Evolutionary conservation across 1,140 invertebrate genomes (phyloP).

Genomic region (Drosophila seguyi): DNA sequence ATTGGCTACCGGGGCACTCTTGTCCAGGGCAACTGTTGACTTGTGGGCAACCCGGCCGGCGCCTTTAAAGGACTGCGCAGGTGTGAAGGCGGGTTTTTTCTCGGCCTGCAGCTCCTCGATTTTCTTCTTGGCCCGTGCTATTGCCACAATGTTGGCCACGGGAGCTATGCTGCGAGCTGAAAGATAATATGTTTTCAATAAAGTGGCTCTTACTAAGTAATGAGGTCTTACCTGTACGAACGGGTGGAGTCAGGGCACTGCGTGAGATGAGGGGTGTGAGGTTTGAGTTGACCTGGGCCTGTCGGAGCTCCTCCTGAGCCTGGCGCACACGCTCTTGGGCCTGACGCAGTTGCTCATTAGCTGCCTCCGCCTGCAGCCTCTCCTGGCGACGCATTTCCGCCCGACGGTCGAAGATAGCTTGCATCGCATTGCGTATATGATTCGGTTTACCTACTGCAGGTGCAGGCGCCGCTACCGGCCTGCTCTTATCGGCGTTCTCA

Average conservation of each 20-base stretch:
- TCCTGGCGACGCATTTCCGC: conserved; percentile 66
- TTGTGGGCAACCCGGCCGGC: conserved; percentile 89
- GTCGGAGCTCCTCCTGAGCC: conserved; percentile 65
- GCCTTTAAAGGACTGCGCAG: conserved; percentile 90
- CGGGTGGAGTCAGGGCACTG: conserved; percentile 61
- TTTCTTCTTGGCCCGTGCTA: conserved; percentile 87
- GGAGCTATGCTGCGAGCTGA: conserved; percentile 87
- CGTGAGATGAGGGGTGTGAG: conserved; percentile 76
- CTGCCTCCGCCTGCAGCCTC: conserved; percentile 63
- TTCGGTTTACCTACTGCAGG: conserved; percentile 56
- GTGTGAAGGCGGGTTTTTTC: conserved; percentile 86
- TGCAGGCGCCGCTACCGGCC: conserved; percentile 4
- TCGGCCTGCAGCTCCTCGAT: conserved; percentile 85
- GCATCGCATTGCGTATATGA: conserved; percentile 81
- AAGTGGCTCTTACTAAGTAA: not conserved
- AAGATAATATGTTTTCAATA: not conserved
- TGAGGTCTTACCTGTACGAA: conserved; percentile 42
- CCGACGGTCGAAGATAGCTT: conserved; percentile 76
- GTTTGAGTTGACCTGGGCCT: conserved; percentile 53
- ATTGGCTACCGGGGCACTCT: conserved; percentile 38
- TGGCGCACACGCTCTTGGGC: conserved; percentile 72
- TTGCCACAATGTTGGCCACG: conserved; percentile 87
- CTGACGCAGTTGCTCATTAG: conserved; percentile 58
- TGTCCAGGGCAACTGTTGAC: conserved; percentile 58
- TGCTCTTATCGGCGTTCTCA: conserved; percentile 79